Evolutionary conservation across 2,888 invertebrate genomes (phyloP).

Genomic region (Chirona hameri): DNA sequence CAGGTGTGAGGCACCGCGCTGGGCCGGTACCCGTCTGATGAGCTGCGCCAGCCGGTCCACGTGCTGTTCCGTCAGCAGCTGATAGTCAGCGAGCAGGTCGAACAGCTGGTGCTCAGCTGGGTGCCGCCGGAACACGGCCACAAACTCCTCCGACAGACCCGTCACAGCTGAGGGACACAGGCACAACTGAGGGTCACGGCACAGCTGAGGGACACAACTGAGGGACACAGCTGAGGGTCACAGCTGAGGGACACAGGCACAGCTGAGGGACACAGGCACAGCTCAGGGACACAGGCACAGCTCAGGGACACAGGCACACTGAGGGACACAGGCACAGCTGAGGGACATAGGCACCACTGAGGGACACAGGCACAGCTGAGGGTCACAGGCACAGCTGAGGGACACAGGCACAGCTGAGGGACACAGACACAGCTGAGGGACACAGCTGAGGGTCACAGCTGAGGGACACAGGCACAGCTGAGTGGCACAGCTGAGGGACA

Average conservation of each 20-base stretch:
- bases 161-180: background rate
- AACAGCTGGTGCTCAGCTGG: conserved; percentile 37
- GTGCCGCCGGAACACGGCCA: background rate
- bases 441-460: too few relatives aligned
- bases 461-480: background rate
- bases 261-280: background rate
- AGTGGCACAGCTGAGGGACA: too few relatives aligned
- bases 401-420: background rate
- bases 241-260: background rate
- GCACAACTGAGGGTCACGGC: background rate
- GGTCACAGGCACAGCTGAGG: too few relatives aligned
- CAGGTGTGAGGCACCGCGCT: conserved; percentile 33
- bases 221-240: background rate
- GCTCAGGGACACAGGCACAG: too few relatives aligned
- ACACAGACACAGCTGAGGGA: background rate
- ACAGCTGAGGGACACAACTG: background rate
- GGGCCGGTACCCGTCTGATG: conserved; percentile 37
- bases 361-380: too few relatives aligned
- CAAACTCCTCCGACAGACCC: background rate
- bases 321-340: too few relatives aligned
- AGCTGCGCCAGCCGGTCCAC: conserved; percentile 36
- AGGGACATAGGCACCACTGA: too few relatives aligned
- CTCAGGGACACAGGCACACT: background rate
- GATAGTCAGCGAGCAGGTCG: conserved; percentile 39
- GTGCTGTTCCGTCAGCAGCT: conserved; percentile 35